Conservation (phyloP, 1,140 invertebrate species). For the Catajapyx aquilonaris region DNA sequence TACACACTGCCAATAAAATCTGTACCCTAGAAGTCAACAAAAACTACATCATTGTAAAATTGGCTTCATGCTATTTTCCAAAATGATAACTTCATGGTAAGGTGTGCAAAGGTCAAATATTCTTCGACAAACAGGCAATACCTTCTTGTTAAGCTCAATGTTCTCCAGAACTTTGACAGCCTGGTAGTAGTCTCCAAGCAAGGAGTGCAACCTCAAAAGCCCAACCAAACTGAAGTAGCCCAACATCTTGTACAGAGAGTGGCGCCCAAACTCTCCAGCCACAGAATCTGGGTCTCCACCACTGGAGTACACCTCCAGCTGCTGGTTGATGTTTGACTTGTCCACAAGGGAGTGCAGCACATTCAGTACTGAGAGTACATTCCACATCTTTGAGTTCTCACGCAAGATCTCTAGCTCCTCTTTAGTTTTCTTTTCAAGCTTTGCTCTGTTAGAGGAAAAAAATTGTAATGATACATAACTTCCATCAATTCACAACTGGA, state of each 20-base stretch:
- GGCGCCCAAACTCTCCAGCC: conserved; percentile 88
- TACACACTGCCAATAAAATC: too few species aligned
- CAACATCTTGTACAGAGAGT: conserved; percentile 96
- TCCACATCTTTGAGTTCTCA: conserved; percentile 84
- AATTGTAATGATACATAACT: conserved; percentile 11
- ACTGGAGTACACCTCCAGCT: conserved; percentile 73
- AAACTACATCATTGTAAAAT: too few species aligned
- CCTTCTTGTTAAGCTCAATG: conserved; percentile 90
- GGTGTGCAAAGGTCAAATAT: neutral
- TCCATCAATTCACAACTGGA: too few species aligned
- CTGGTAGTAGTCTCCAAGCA: conserved; percentile 96
- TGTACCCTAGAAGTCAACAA: too few species aligned
- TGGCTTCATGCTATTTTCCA: too few species aligned
- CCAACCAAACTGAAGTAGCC: conserved; percentile 97
- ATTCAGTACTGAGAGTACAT: conserved; percentile 93
- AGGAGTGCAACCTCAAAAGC: conserved; percentile 78
- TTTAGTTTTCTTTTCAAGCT: conserved; percentile 58
- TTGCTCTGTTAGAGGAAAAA: conserved; percentile 27
- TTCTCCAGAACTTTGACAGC: conserved; percentile 94
- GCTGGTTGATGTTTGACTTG: conserved; percentile 95
- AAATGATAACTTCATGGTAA: neutral
- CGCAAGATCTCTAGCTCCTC: conserved; percentile 57
- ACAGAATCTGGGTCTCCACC: conserved; percentile 88
- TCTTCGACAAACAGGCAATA: conserved; percentile 14
- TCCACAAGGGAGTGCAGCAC: conserved; percentile 94